Evolutionary conservation across 2,888 invertebrate species (phyloP).

Genomic region (Pammene fasciana): DNA sequence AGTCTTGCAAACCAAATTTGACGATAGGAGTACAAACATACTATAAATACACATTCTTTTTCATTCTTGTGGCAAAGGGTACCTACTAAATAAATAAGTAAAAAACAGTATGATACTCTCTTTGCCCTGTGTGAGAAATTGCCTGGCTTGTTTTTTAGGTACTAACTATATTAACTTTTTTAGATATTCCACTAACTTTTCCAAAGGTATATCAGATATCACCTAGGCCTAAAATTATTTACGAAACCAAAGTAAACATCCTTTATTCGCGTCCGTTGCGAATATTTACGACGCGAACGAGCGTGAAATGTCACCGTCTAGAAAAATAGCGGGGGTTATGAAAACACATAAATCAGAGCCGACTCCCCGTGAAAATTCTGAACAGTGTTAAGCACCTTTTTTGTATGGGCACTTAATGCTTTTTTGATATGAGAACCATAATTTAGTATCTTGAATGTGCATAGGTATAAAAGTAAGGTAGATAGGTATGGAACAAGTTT

Average conservation of each 20-base stretch:
- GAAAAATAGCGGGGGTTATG: constrained; percentile 37
- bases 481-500: constrained; percentile 12
- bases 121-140: too few species aligned
- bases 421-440: not conserved
- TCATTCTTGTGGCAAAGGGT: too few species aligned
- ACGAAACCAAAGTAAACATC: constrained; percentile 15
- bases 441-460: constrained; percentile 34
- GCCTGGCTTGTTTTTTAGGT: too few species aligned
- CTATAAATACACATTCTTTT: too few species aligned
- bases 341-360: constrained; percentile 38
- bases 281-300: constrained; percentile 34
- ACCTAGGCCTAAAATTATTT: not conserved
- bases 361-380: not conserved
- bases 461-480: constrained; percentile 20
- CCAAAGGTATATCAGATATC: not conserved
- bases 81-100: too few species aligned
- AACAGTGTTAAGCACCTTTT: constrained; percentile 3
- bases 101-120: too few species aligned
- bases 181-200: not conserved
- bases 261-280: constrained; percentile 8
- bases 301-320: constrained; percentile 32
- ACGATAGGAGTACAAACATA: too few species aligned
- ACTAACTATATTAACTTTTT: too few species aligned
- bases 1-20: too few species aligned
- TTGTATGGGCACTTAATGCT: not conserved